phyloP scores from a whole-genome alignment of 2,797 vertebrate genomes.

The Lophotriccus pileatus region DNA sequence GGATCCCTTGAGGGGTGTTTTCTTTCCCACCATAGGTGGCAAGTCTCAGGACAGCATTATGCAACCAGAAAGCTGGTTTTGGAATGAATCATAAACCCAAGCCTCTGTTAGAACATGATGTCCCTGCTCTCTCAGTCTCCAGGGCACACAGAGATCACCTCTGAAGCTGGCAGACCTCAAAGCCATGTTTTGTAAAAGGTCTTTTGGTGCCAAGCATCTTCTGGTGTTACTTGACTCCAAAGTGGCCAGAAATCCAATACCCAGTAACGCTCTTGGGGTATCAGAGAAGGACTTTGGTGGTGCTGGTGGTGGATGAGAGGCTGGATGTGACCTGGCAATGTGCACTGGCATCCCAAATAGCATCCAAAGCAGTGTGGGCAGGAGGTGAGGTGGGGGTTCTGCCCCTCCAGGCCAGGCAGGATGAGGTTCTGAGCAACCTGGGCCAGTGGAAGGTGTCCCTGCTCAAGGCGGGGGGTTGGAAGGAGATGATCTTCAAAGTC shows the following conservation, averaged over 20 bases:
- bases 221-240: background rate
- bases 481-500: background rate
- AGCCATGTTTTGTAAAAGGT: background rate
- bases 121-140: background rate
- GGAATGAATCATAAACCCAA: background rate
- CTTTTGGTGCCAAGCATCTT: background rate
- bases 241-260: background rate
- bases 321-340: background rate
- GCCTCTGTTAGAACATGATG: background rate
- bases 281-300: background rate
- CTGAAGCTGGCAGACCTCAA: background rate
- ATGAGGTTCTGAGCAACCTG: rapidly evolving
- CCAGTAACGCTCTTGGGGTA: rapidly evolving
- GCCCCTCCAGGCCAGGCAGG: rapidly evolving
- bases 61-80: background rate
- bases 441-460: background rate
- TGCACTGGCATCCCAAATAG: background rate
- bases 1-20: background rate
- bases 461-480: background rate
- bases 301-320: background rate
- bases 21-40: background rate
- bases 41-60: background rate
- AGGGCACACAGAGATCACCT: background rate
- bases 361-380: background rate
- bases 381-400: background rate